Evolutionary conservation across 1,140 invertebrate genomes (phyloP), one percentile per base, ranked within the genome.

Genomic region (Augochlora pura): DNA sequence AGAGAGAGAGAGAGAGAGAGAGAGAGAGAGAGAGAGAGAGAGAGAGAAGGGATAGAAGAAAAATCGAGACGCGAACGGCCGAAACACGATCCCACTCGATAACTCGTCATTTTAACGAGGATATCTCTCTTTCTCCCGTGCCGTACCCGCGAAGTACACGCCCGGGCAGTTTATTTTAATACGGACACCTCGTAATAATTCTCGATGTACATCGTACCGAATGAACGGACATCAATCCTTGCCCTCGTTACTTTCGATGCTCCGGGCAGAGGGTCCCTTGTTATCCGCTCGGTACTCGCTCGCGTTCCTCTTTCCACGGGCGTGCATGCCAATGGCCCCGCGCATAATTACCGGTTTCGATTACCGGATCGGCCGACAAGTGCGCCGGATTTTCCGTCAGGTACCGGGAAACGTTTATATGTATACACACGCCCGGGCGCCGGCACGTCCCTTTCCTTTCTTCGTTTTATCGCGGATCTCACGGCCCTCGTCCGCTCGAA

Each of bases 331-430:
- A 62, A 81, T 84, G 77, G 77, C 49, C 7, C 63, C 54, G 60
- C 70, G 78, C 78, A 84, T 85, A 85, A 85, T 85, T 85, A 84
- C 69, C 54, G 83, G 73, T 70, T 81, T 80, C 72, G 77, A 85
- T 85, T 80, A 68, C 49, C 79, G 39, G 66, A 77, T 77, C 66
- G 49, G 18, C 52, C 65, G 52, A 23, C 73, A 64, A 84, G 59
- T 65, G 69, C 78, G 66, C n/a, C 71, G 57, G 77, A 52, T 57
- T 81, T 84, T 81, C 68, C 82, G 57, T 25, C 49, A 38, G 14
- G 10, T 21, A 46, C 62, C 25, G 59, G 69, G 18, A 75, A 83
- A 83, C 66, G 65, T 70, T 59, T 64, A 46, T 14, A 21, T 8
- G n/a, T n/a, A n/a, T n/a, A n/a, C n/a, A 8, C 8, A 57, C n/a